These are phyloP conservation scores for Periophthalmus modestus DNA, from an alignment of 2,113 vertebrate species.

Conservation along the genomic window DNA sequence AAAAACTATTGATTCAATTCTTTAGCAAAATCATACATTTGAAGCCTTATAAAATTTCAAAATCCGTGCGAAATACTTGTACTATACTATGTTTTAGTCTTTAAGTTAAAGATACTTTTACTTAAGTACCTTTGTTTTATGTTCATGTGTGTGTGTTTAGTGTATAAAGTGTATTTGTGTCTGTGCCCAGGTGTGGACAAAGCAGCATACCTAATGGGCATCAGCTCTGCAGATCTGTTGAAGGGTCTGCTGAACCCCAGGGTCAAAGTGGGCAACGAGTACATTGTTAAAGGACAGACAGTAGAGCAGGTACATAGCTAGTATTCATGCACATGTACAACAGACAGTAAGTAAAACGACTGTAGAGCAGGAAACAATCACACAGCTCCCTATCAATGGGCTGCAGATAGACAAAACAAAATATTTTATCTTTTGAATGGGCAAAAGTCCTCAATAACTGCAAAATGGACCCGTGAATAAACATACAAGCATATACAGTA, in stretches of 20 bases:
- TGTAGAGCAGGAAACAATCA: not conserved
- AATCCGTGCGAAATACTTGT: too few species aligned
- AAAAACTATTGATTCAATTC: too few species aligned
- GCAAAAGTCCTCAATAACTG: too few species aligned
- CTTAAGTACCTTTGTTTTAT: not conserved
- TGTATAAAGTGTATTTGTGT: not conserved
- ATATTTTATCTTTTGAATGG: too few species aligned
- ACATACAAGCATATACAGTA: too few species aligned
- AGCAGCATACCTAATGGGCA: slow-evolving; percentile 92
- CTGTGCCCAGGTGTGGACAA: slow-evolving; percentile 87
- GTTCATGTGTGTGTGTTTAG: not conserved
- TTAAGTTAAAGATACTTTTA: too few species aligned
- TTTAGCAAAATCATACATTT: too few species aligned
- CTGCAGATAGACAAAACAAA: too few species aligned
- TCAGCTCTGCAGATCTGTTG: slow-evolving; percentile 92
- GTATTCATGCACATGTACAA: not conserved
- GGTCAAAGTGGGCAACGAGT: slow-evolving; percentile 94
- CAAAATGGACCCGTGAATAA: not conserved
- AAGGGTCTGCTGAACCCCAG: slow-evolving; percentile 92
- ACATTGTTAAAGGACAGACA: slow-evolving; percentile 92
- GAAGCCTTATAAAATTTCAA: too few species aligned
- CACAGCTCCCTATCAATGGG: too few species aligned
- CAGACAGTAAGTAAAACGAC: not conserved
- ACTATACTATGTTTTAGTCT: too few species aligned
- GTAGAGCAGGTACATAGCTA: slow-evolving; percentile 85